Evolutionary conservation across 1,140 invertebrate species (phyloP), one percentile per base, ranked within the genome.

Genomic region (Psilanteris sp.): DNA sequence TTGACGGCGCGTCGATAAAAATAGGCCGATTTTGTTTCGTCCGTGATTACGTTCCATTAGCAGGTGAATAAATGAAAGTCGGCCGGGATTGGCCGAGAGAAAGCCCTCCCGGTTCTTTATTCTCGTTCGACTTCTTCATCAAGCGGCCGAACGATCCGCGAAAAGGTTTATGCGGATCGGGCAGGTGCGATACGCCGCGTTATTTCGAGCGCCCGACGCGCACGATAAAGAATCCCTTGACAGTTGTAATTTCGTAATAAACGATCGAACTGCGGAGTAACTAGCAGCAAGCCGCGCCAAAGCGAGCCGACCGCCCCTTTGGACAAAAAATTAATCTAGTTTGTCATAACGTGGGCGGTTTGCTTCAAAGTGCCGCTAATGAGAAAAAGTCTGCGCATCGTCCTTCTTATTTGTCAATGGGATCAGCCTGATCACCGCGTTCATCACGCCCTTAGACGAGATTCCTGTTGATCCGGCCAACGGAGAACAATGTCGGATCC

Each of bases 331-430:
- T 88, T 88, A 88, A 88, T 88, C 87, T 88, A 87, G 87, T 88
- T 88, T 88, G 87, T 88, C 87, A 87, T 88, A 86, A 88, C 81
- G 84, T 85, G 85, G 87, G 83, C 86, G 87, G 85, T 82, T 83
- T 83, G 80, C 82, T 85, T 88, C 86, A 88, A 88, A 88, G 87
- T 81, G 81, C 84, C 85, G 84, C 86, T 88, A 88, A 88, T 88
- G 87, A 88, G 85, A 87, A 87, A 85, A 84, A 84, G 86, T 82
- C 76, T 70, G 81, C 73, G 74, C 79, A 70, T 75, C 79, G 81
- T 84, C 84, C 80, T 82, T 84, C 81, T 86, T 87, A 86, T 88
- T 88, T 87, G 86, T 87, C 86, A 87, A 86, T 87, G 83, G 82
- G 79, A 82, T 85, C 81, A 78, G 73, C 66, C 79, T 74, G 77